Conservation (phyloP, 2,797 vertebrate species). For the Naso thynnoides region DNA sequence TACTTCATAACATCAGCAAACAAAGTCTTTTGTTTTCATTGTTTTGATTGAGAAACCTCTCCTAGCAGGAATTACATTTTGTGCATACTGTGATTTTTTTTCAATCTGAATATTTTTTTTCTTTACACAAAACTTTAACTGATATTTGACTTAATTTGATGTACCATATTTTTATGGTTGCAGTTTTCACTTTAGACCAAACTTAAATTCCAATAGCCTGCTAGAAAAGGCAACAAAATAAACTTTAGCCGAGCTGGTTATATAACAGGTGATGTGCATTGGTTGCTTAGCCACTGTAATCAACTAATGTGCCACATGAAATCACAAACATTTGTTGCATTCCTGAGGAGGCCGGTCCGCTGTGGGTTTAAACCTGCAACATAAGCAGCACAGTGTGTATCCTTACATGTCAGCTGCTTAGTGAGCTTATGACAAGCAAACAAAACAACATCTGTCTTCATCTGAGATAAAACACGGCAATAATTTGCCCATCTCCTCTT, state of each 20-base stretch:
- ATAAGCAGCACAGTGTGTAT: constrained; percentile 60
- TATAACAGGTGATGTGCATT: constrained; percentile 23
- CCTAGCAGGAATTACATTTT: too few relatives aligned
- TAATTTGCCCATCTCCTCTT: constrained; percentile 53
- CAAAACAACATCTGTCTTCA: constrained; percentile 78
- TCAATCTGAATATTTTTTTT: constrained; percentile 42
- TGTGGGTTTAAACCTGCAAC: constrained; percentile 39
- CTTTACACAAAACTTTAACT: constrained; percentile 45
- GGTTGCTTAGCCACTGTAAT: constrained; percentile 42
- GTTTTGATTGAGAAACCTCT: too few relatives aligned
- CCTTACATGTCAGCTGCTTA: constrained; percentile 67
- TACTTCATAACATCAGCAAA: too few relatives aligned
- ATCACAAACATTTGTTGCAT: constrained; percentile 26
- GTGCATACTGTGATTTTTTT: constrained; percentile 19
- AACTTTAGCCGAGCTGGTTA: constrained; percentile 21
- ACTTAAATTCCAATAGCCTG: constrained; percentile 30
- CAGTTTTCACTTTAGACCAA: constrained; percentile 37
- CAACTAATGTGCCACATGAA: constrained; percentile 3
- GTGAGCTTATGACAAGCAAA: constrained; percentile 68
- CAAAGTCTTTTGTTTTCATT: too few relatives aligned
- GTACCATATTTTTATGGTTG: constrained; percentile 41
- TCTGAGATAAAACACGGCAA: constrained; percentile 68
- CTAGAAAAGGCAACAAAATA: constrained; percentile 50
- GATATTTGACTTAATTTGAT: constrained; percentile 38
- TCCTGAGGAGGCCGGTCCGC: constrained; percentile 44